Evolutionary conservation across 2,113 vertebrate genomes (phyloP), one percentile per base, ranked within the genome.

Genomic region (Verasper variegatus): DNA sequence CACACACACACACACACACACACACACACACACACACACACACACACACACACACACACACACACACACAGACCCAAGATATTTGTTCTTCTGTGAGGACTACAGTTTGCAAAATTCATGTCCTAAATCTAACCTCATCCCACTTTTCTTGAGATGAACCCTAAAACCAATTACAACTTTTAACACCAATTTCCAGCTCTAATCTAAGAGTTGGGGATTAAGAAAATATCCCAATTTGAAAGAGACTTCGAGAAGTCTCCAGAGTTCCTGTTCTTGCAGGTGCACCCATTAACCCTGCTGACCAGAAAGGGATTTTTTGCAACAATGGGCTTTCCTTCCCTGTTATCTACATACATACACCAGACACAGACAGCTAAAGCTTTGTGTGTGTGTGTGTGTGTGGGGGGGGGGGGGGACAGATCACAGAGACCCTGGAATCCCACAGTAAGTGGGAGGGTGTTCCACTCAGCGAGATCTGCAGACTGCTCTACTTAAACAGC

Each of bases 361-460:
- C 61, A 73, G 63, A 67, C 73, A 55, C 63, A 68, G 66, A 18
- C 73, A 57, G 71, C 56, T 56, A 9, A 8, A 56, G 78, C 52
- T 57, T 24, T 69, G 60, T 81, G 71, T 62, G 67, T 47, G 63
- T 74, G 78, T 58, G 11, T 5, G 9, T 51, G 68, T 62, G 68
- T 71, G 68, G 66, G 60, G 51, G 56, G 59, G 26, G 27, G 71
- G 20, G 11, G 64, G 81, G 81, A 77, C 74, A 83, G 83, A 88
- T 88, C 88, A 87, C 86, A 93, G 89, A 61, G 81, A 82, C 26
- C 47, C 51, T 71, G 55, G 84, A 84, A 87, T 89, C 71, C 80
- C 87, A 74, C 78, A 77, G 47, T 83, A 81, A 91, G 90, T 91
- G 84, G 89, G 89, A 80, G 84, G 81, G 66, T 77, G 88, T 81